Evolutionary conservation across 2,888 invertebrate genomes (phyloP).

Genomic region (Cephus pulcher): DNA sequence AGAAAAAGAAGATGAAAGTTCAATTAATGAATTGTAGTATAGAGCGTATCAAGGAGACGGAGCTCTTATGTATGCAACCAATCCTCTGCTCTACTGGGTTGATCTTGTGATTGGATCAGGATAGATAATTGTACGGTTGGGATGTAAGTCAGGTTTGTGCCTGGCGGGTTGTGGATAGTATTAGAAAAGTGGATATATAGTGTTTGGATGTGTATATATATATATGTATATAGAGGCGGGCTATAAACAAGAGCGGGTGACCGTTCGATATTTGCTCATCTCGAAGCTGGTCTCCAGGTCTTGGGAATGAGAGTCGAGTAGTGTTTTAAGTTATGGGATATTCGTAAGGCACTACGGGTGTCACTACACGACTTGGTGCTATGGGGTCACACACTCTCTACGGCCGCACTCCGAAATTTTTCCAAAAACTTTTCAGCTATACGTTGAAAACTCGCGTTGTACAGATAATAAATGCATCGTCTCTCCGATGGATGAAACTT

Average conservation of each 20-base stretch:
- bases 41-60: too few relatives aligned
- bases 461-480: background rate
- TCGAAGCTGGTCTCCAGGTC: slow-evolving; percentile 20
- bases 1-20: too few relatives aligned
- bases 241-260: slow-evolving; percentile 21
- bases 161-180: too few relatives aligned
- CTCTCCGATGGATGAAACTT: background rate
- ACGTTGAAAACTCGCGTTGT: background rate
- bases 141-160: slow-evolving; percentile 13
- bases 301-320: slow-evolving; percentile 15
- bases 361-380: slow-evolving; percentile 43
- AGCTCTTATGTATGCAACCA: slow-evolving; percentile 19
- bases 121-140: background rate
- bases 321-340: slow-evolving; percentile 12
- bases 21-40: too few relatives aligned
- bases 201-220: background rate
- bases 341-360: slow-evolving; percentile 34
- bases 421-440: background rate
- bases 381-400: slow-evolving; percentile 34
- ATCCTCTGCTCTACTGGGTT: slow-evolving; percentile 20
- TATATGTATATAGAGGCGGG: slow-evolving; percentile 12
- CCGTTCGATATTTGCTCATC: slow-evolving; percentile 4
- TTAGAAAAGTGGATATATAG: too few relatives aligned
- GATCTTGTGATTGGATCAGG: background rate
- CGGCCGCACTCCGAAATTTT: slow-evolving; percentile 43